Base-by-base conservation (phyloP, 2,797 vertebrate species). In the Prunella strophiata region DNA sequence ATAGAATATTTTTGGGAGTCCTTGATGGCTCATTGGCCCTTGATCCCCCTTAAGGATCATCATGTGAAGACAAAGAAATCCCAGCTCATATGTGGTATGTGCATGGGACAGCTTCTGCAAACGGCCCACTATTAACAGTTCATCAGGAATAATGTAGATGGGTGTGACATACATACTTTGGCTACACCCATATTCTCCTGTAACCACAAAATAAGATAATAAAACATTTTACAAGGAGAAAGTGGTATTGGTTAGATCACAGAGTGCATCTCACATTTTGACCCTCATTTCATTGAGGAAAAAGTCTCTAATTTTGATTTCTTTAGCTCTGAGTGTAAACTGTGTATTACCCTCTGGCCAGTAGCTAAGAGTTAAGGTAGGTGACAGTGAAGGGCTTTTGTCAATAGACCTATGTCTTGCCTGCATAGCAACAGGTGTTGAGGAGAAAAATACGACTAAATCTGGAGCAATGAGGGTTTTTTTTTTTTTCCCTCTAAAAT, bases 401-500 rank as follows among this genome's bases (percentile, higher is more conserved):
- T 17, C 36, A 59, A 17, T 32, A 79, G 34, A 78, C 13, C 30
- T 74, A 16, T 1, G 4, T 26, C 14, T 16, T 61, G 8, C 16
- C 50, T 79, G 32, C 32, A 27, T 12, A 26, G 11, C 1, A 13
- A 6, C 13, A 88, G 45, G 4, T 63, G 15, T 21, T 63, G 18
- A 32, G 14, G 48, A 79, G 17, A 65, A 83, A 79, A 79, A 55
- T 10, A 10, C n/a, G 20, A 83, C 52, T 50, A 30, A 70, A 73
- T 65, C 12, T 3, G 3, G 4, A 51, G 25, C 11, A 38, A 47
- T 40, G 9, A 76, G 0, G 15, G 6, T 36, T 36, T 36, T 36
- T 36, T 36, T 36, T 0, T 36, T 36, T 36, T 36, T 36, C 9
- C 0, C 12, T 10, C 36, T 36, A 21, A 45, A 45, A 45, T 43